A percentile compares a stretch with the other conserved stretches of the same genome.
Evolutionary conservation across 2,888 invertebrate genomes (phyloP).

Genomic region (Cheilosia vernalis): DNA sequence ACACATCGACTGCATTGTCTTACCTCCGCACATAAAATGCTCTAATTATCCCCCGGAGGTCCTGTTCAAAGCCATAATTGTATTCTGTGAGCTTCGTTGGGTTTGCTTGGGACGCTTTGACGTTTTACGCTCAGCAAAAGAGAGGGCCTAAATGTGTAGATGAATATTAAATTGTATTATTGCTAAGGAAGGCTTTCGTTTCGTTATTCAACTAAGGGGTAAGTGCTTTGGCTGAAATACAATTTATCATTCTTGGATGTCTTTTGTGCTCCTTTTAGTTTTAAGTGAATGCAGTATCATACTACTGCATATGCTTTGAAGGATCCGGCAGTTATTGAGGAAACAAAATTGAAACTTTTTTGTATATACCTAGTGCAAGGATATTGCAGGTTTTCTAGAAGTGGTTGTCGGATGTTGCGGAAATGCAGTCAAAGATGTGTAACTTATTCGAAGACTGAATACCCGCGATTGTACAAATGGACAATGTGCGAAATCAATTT

Average conservation of each 20-base stretch:
- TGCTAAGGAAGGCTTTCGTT: conserved; percentile 31
- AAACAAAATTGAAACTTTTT: background rate
- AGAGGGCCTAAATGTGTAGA: conserved; percentile 24
- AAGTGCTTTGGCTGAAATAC: conserved; percentile 2
- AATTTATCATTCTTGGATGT: conserved; percentile 18
- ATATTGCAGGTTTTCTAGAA: conserved; percentile 4
- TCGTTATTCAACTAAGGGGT: conserved; percentile 15
- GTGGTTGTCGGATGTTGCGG: background rate
- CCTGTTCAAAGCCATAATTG: conserved; percentile 29
- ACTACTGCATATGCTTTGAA: background rate
- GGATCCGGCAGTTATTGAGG: conserved; percentile 13
- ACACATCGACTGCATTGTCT: conserved; percentile 79
- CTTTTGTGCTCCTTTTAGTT: conserved; percentile 3
- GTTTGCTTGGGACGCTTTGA: conserved; percentile 28
- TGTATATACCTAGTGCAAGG: conserved; percentile 1
- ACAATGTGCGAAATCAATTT: background rate
- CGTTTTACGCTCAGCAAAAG: conserved; percentile 2
- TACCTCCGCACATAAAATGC: conserved; percentile 38
- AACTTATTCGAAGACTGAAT: background rate
- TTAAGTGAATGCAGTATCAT: background rate
- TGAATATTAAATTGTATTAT: conserved; percentile 28
- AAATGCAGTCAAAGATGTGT: background rate
- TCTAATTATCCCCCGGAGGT: conserved; percentile 69
- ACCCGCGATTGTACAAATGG: background rate
- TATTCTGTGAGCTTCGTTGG: conserved; percentile 32